Evolutionary conservation across 1,140 invertebrate species (phyloP).

Genomic region (Coelopa frigida): DNA sequence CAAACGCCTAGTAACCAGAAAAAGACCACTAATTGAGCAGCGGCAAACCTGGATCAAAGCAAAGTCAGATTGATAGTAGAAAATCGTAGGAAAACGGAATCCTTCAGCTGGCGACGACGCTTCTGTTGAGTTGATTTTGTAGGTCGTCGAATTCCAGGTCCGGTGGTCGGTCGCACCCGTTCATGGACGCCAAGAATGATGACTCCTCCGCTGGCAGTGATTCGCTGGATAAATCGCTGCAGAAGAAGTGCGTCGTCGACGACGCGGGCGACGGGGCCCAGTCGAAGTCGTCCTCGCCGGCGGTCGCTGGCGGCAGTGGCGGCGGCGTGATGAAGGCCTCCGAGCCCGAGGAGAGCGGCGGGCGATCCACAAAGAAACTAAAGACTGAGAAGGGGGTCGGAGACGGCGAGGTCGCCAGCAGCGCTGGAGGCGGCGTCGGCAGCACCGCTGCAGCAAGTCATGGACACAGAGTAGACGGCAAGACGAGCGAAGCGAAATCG

Average conservation of each 20-base stretch:
- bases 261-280: slow-evolving; percentile 16
- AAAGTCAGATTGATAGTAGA: too few relatives aligned
- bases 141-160: too few relatives aligned
- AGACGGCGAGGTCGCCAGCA: slow-evolving; percentile 13
- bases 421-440: background rate
- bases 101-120: too few relatives aligned
- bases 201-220: slow-evolving; percentile 16
- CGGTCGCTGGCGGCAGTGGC: slow-evolving; percentile 1
- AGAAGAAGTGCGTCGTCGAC: slow-evolving; percentile 37
- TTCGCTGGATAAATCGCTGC: slow-evolving; percentile 40
- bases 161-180: too few relatives aligned
- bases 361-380: slow-evolving; percentile 3
- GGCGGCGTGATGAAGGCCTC: background rate
- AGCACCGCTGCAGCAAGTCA: background rate
- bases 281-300: background rate
- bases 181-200: slow-evolving; percentile 11
- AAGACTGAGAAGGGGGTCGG: slow-evolving; percentile 13
- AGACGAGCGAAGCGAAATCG: background rate
- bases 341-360: slow-evolving; percentile 5
- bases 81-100: too few relatives aligned
- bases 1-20: too few relatives aligned
- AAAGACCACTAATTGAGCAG: too few relatives aligned
- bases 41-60: too few relatives aligned
- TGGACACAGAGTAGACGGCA: background rate
- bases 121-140: too few relatives aligned